Base-by-base conservation (phyloP, 1,140 invertebrate genomes). In the Vollenhovia emeryi region DNA sequence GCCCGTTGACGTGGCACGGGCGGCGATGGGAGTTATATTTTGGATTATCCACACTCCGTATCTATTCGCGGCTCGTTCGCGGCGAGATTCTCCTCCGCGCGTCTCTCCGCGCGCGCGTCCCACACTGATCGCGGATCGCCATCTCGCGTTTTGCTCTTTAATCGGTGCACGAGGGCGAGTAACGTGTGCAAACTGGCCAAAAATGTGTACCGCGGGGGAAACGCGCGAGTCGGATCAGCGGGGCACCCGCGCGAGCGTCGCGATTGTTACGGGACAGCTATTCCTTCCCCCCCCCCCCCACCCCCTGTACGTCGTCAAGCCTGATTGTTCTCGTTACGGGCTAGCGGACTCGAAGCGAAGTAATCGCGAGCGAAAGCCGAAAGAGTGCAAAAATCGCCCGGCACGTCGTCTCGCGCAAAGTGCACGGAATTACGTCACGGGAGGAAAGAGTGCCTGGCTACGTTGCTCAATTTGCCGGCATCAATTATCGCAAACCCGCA, bases 381-480 rank as follows among this genome's bases (percentile, higher is more conserved):
- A 43, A 43, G 21, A 18, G 21, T 13, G 27, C 48, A 55, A 80
- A 80, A 69, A 71, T 43, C 27, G 24, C 36, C 64, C 52, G 66
- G n/a, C 64, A 71, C 27, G 66, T 74, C 36, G 43, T 66, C 40
- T 64, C 50, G 33, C 59, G 30, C 43, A 48, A 18, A 64, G 50
- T 80, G 75, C 30, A 62, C 30, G 52, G 43, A 64, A 40, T 87
- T 82, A 74, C 71, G 78, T 87, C 71, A 79, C 57, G 62, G n/a
- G 74, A 73, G 45, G 59, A 79, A 36, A 55, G 75, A 80, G 66
- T 69, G 86, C 68, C 84, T n/a, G n/a, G 71, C 60, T 57, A 85
- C 60, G 59, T 91, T 92, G 89, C 90, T 90, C 89, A 92, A 92
- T 92, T 90, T 84, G 87, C 88, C 71, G 83, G 86, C 84, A 87